Evolutionary conservation across 2,888 invertebrate genomes (phyloP), one percentile per base, ranked within the genome.

Genomic region (Criorhina ranunculi): DNA sequence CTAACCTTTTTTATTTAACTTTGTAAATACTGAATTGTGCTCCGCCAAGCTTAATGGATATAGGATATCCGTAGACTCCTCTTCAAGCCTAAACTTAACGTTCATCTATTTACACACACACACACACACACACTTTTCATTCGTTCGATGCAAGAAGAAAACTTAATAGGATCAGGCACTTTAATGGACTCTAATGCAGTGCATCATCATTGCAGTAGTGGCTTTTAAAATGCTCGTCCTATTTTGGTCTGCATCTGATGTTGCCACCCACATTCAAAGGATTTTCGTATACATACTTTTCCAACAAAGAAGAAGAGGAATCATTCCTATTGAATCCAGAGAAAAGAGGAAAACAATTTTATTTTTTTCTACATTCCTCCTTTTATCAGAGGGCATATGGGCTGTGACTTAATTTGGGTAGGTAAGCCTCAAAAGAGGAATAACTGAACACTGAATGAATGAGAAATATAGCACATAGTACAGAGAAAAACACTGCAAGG

Each of bases 151-250:
- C 59, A 69, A 40, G 49, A 37, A 44, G 49, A 62, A 67, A 78
- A 31, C 49, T 19, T 83, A 85, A 85, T 79, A 80, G 75, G 80
- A 76, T 76, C 75, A 85, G 75, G 49, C 85, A 85, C 75, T 85
- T 85, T 79, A 85, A 85, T 85, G 69, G 75, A 80, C 80, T 69
- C 64, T 79, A 79, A 80, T 79, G 79, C 66, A 80, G 66, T 80
- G 66, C 70, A 80, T 60, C 80, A 44, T 53, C 66, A 73, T 19
- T 73, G 66, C 51, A 29, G 46, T 44, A 60, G 69, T 53, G 53
- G 55, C 85, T 80, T 85, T 85, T 76, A 70, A 72, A 80, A 76
- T 19, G 44, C 42, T 29, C 44, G 35, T 51, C 40, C 59, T 42
- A 53, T 62, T 67, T 69, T 40, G 8, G 49, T 62, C n/a, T 62